Percentiles rank a stretch among this genome's conserved stretches.
These are phyloP conservation scores for Melipona bicolor DNA, from an alignment of 2,888 invertebrate species.

Conservation along the genomic window DNA sequence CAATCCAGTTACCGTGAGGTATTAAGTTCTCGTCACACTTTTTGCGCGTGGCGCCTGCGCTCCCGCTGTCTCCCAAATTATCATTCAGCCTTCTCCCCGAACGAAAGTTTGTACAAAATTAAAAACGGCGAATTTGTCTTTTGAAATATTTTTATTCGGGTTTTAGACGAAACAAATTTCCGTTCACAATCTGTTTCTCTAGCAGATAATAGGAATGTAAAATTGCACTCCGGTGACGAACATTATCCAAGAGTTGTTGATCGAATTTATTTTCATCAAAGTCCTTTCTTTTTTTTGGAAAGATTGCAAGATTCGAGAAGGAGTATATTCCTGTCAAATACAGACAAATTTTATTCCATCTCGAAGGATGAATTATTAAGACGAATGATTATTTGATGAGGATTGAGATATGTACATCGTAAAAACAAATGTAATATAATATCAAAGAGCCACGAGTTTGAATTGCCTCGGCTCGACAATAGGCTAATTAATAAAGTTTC, in stretches of 20 bases:
- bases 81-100: conserved; percentile 56
- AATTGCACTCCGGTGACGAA: not conserved
- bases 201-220: no score
- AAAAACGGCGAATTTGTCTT: not conserved
- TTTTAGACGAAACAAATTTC: no score
- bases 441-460: not conserved
- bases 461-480: conserved; percentile 13
- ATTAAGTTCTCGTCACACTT: conserved; percentile 52
- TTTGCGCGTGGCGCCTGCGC: conserved; percentile 28
- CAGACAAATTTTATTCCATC: not conserved
- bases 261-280: not conserved
- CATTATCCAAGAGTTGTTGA: not conserved
- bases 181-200: no score
- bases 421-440: not conserved
- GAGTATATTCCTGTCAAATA: no score
- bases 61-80: conserved; percentile 54
- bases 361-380: not conserved
- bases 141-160: no score
- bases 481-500: conserved; percentile 36
- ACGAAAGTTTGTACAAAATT: not conserved
- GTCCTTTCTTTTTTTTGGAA: not conserved
- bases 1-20: conserved; percentile 49
- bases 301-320: not conserved
- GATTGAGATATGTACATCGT: not conserved
- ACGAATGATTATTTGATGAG: not conserved